Evolutionary conservation across 2,888 invertebrate genomes (phyloP), one percentile per base, ranked within the genome.

Genomic region (Cheilosia pagana): DNA sequence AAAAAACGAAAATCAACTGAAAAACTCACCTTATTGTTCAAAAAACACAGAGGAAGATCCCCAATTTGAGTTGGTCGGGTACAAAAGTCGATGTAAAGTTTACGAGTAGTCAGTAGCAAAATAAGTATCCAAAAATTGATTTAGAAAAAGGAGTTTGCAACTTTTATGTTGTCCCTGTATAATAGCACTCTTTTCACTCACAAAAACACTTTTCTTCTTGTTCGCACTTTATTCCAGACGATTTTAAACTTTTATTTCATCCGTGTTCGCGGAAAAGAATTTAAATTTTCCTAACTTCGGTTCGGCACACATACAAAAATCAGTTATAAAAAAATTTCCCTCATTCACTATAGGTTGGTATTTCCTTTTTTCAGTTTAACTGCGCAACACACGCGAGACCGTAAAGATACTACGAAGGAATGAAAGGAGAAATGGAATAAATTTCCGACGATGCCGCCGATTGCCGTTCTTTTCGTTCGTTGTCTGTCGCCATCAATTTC

Each of bases 361-460:
- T 65, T 52, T 4, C 39, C 39, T 28, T 16, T 57, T 62, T 76
- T 4, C 21, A 19, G 19, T 16, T 43, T 2, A 57, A 63, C 63
- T 43, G 35, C 57, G 62, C 67, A 59, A 60, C 59, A 78, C 78
- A 76, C 83, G 60, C 83, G 78, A 79, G 8, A 83, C 83, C 78
- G 74, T 39, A 78, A 78, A 74, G 68, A 70, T 63, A 75, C 78
- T 65, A 75, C 68, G 48, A 68, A 79, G 74, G 63, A 83, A 83
- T 83, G 83, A 83, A 83, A 83, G 74, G 78, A 78, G 83, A 83
- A 83, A 74, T 78, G 63, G 50, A 78, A 83, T 83, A 68, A 57
- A 63, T 83, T 72, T 78, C 41, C 5, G 65, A 79, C 65, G 83
- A 83, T 83, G 83, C 83, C n/a, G n/a, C n/a, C n/a, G n/a, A n/a